Evolutionary conservation across 2,888 invertebrate genomes (phyloP).

Genomic region (Ceraclea dissimilis): DNA sequence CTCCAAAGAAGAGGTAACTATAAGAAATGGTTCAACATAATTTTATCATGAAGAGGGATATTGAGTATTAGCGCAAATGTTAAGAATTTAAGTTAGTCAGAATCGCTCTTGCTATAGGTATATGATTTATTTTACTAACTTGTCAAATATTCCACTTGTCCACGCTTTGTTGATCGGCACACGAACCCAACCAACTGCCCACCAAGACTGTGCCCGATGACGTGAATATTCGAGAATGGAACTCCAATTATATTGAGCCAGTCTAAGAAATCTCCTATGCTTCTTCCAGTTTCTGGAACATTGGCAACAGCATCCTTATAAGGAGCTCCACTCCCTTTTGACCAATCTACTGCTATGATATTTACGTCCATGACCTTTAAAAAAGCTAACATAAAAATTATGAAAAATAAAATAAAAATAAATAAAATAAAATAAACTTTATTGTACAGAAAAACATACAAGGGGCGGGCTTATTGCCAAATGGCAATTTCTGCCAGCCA

Average conservation of each 20-base stretch:
- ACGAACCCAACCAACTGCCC: conserved; percentile 40
- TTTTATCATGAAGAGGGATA: too few species aligned
- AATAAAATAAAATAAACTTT: too few species aligned
- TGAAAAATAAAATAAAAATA: neutral
- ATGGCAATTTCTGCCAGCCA: too few species aligned
- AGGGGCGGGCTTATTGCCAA: too few species aligned
- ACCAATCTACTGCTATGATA: conserved; percentile 43
- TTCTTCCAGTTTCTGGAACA: conserved; percentile 31
- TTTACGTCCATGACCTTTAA: conserved; percentile 32
- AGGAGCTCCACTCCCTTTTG: conserved; percentile 32
- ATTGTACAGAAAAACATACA: too few species aligned
- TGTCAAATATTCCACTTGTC: conserved; percentile 35
- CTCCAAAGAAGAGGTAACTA: too few species aligned
- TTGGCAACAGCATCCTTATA: conserved; percentile 36
- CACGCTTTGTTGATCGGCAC: conserved; percentile 32
- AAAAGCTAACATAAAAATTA: conserved; percentile 12
- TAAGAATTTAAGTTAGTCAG: too few species aligned
- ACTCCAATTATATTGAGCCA: conserved; percentile 33
- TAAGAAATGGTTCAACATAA: too few species aligned
- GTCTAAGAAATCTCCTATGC: conserved; percentile 33
- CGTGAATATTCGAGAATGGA: conserved; percentile 33
- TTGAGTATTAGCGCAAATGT: too few species aligned
- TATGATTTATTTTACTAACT: too few species aligned
- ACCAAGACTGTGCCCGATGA: conserved; percentile 43
- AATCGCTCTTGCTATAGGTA: too few species aligned